Percentiles rank a stretch among this genome's conserved stretches.
These are phyloP conservation scores for Caradrina kadenii DNA, from an alignment of 2,888 invertebrate species.

Conservation along the genomic window DNA sequence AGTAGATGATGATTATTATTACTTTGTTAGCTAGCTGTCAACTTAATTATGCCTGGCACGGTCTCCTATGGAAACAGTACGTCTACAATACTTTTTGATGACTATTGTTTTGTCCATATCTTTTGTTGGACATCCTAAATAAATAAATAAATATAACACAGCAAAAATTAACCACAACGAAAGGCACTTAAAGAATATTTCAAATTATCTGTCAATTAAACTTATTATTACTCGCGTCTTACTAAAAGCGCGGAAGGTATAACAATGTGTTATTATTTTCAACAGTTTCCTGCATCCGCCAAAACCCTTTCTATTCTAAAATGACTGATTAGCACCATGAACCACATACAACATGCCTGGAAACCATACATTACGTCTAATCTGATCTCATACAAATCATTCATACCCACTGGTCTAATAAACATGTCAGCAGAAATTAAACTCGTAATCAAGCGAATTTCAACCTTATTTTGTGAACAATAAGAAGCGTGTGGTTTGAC, in stretches of 20 bases:
- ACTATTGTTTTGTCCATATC: no score
- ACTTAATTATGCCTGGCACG: no score
- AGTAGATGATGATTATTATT: no score
- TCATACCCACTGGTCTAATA: constrained; percentile 52
- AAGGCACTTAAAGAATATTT: constrained; percentile 17
- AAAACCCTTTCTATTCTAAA: constrained; percentile 35
- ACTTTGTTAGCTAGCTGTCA: no score
- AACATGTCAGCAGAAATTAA: constrained; percentile 58
- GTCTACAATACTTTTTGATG: no score
- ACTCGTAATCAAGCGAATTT: constrained; percentile 11
- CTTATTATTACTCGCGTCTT: constrained; percentile 14
- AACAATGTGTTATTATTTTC: constrained; percentile 33
- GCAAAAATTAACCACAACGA: constrained; percentile 10
- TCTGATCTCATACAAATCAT: constrained; percentile 59
- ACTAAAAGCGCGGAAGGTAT: constrained; percentile 48
- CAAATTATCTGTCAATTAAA: constrained; percentile 14
- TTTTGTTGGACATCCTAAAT: background rate
- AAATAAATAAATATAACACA: background rate
- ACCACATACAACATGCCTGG: constrained; percentile 40
- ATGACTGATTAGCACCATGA: constrained; percentile 41
- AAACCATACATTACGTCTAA: constrained; percentile 58
- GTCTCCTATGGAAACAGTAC: no score
- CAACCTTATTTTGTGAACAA: constrained; percentile 32
- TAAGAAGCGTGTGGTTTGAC: constrained; percentile 53
- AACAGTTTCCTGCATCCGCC: constrained; percentile 56